Conservation (phyloP, 2,797 vertebrate genomes). For the Pteronotus mesoamericanus region DNA sequence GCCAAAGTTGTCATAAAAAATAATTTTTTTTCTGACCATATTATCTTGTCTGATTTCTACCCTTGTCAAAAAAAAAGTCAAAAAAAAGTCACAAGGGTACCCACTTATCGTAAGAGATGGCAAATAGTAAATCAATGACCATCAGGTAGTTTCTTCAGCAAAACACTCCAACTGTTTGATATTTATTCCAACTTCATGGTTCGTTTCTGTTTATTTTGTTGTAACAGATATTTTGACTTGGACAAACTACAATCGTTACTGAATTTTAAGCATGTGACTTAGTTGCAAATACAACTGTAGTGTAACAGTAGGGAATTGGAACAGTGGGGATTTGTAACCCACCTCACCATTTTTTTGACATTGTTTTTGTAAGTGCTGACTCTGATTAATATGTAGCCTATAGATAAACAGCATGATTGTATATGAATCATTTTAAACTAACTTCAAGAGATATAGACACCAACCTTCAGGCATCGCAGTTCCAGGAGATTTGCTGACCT, state of each 20-base stretch:
- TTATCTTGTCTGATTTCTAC: neutral
- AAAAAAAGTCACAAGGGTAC: neutral
- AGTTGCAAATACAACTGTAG: neutral
- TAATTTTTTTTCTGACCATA: neutral
- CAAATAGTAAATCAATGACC: neutral
- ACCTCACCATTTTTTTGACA: neutral
- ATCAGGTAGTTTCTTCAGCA: conserved; percentile 1
- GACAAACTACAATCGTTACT: neutral
- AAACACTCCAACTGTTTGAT: neutral
- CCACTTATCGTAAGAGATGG: neutral
- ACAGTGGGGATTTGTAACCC: neutral
- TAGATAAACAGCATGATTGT: neutral
- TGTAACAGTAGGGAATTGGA: neutral
- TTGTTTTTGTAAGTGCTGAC: neutral
- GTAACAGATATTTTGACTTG: neutral
- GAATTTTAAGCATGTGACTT: conserved; percentile 18
- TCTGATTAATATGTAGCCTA: neutral
- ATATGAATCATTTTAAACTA: neutral
- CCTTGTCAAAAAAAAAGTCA: neutral
- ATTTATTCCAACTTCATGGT: neutral
- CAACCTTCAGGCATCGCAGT: neutral
- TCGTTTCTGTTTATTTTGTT: neutral
- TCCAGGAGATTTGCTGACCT: neutral
- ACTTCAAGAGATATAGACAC: neutral
- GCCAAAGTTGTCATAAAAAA: neutral